Conservation (phyloP, 2,888 invertebrate species). For the Diogma glabrata region DNA sequence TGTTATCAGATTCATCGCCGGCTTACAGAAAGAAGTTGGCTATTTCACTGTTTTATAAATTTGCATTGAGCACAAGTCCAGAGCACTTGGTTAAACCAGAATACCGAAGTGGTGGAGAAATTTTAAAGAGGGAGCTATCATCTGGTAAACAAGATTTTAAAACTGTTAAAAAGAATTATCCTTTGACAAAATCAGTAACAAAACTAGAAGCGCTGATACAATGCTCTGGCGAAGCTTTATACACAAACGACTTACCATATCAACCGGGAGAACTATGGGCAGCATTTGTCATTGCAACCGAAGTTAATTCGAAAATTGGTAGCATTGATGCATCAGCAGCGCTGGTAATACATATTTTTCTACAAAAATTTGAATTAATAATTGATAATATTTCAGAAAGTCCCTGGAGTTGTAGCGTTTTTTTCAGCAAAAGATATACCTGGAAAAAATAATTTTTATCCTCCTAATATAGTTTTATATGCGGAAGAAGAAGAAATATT, state of each 20-base stretch:
- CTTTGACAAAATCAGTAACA: constrained; percentile 48
- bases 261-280: constrained; percentile 28
- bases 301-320: constrained; percentile 45
- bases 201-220: constrained; percentile 49
- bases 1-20: constrained; percentile 45
- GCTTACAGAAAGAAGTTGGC: constrained; percentile 50
- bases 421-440: constrained; percentile 51
- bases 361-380: too few species aligned
- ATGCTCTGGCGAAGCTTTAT: constrained; percentile 39
- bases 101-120: constrained; percentile 37
- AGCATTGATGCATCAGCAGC: constrained; percentile 53
- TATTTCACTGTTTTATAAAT: constrained; percentile 48
- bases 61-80: constrained; percentile 41
- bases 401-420: constrained; percentile 50
- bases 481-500: constrained; percentile 26
- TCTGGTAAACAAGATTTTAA: constrained; percentile 47
- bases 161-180: constrained; percentile 47
- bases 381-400: too few species aligned
- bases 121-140: constrained; percentile 42
- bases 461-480: constrained; percentile 18
- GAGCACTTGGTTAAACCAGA: constrained; percentile 28
- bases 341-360: too few species aligned
- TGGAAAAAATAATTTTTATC: constrained; percentile 46
- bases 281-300: constrained; percentile 26
- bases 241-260: background rate